Percentiles rank a stretch among this genome's conserved stretches.
Conservation (phyloP, 2,113 vertebrate species). For the Paedocypris sp. region DNA sequence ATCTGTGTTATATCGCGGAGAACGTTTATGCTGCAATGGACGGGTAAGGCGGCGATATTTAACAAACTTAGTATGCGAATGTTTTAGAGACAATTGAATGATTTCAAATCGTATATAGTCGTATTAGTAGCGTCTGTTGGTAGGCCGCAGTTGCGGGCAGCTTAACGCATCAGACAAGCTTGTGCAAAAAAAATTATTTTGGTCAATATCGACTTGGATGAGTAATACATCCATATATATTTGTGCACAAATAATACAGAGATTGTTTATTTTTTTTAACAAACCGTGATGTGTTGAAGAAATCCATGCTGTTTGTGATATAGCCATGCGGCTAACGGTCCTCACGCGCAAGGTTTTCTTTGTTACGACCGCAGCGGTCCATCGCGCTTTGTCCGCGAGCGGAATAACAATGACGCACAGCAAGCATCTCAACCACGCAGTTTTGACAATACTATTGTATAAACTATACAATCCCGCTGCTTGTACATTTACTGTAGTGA, state of each 20-base stretch:
- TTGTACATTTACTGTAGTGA: too few relatives aligned
- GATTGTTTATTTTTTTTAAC: too few relatives aligned
- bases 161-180: neutral
- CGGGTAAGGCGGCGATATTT: constrained; percentile 28
- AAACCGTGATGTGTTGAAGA: too few relatives aligned
- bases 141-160: neutral
- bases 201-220: too few relatives aligned
- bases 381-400: neutral
- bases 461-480: too few relatives aligned
- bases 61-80: too few relatives aligned
- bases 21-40: constrained; percentile 37
- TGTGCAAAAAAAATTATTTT: too few relatives aligned
- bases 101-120: neutral
- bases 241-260: too few relatives aligned
- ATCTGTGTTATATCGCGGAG: constrained; percentile 14
- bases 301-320: too few relatives aligned
- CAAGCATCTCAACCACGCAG: too few relatives aligned
- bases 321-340: neutral
- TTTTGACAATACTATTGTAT: too few relatives aligned
- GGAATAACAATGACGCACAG: neutral
- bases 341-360: neutral
- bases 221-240: too few relatives aligned
- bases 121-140: neutral
- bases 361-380: constrained; percentile 1
- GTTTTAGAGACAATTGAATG: neutral